phyloP scores from a whole-genome alignment of 2,113 vertebrate genomes.

The Bothrops jararaca region DNA sequence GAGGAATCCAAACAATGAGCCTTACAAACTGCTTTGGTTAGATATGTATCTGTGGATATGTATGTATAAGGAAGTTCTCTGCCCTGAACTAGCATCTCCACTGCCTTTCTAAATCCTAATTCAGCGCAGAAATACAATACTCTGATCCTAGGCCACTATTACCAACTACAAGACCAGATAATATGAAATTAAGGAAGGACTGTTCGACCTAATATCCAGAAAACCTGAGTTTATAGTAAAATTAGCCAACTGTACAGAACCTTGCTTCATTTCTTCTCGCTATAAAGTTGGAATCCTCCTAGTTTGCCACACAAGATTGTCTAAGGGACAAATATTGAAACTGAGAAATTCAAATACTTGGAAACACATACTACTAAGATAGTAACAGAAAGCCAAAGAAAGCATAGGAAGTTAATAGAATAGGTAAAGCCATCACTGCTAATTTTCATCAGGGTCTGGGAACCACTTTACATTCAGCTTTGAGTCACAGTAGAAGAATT shows the following conservation, averaged over 20 bases:
- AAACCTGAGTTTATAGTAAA: background rate
- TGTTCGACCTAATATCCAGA: background rate
- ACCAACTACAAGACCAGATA: background rate
- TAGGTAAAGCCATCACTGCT: background rate
- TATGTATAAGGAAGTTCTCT: background rate
- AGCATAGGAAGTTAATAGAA: background rate
- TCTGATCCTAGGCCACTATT: background rate
- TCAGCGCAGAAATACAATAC: background rate
- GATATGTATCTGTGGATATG: background rate
- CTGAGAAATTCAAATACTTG: background rate
- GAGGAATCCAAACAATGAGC: background rate
- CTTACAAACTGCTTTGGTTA: background rate
- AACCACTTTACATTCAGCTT: background rate
- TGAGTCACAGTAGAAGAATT: background rate
- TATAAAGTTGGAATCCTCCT: background rate
- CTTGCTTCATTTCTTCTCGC: background rate
- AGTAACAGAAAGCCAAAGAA: background rate
- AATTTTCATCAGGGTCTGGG: background rate
- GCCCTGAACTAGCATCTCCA: background rate
- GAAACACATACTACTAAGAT: background rate
- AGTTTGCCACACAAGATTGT: background rate
- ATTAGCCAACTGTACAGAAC: background rate
- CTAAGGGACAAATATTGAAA: background rate
- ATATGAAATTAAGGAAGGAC: background rate
- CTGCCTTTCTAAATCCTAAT: background rate